Base-by-base conservation (phyloP, 1,140 invertebrate genomes). In the Lysiphlebus fabarum region DNA sequence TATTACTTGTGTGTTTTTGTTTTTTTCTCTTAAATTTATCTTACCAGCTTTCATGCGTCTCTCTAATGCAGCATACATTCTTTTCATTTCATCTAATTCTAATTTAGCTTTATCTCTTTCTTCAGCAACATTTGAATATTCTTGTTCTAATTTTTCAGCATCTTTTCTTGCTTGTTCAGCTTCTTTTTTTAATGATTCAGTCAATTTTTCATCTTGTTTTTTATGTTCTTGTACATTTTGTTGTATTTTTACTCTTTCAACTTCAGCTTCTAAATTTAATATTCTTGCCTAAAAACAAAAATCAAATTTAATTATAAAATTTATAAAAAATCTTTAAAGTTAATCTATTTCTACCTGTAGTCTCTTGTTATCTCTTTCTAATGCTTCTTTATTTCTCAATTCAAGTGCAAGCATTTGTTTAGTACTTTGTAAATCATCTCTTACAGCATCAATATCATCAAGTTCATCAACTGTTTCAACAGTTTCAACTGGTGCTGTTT, bases 331-430 rank as follows among this genome's bases (percentile, higher is more conserved):
- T 26, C 48, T 40, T 41, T 9, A 44, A 47, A 12, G 11, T 12
- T 11, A 60, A 14, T 43, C 64, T 38, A 67, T 65, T 60, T 67
- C 67, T 64, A 80, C 80, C 76, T 84, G 82, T 37, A 95, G 80
- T 64, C 90, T 85, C 71, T 93, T 91, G 69, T 93, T 95, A 72
- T 93, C 91, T 65, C 91, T 85, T 62, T 91, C 89, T 63, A 92
- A 82, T 0, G 90, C 88, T 72, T 92, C 90, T 71, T 92, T 93
- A 68, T 92, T 92, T 70, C 90, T 84, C 61, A 94, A 76, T 78
- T 95, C 92, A 45, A 92, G 79, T 3, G 91, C 91, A 60, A 95
- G 77, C 82, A 94, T 88, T 77, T 94, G 91, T 77, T 95, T 95
- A 2, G 91, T 93, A 57, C 90, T 93, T 72, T 94, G 92, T 41